Evolutionary conservation across 2,888 invertebrate genomes (phyloP).

Genomic region (Fissipunctia ypsillon): DNA sequence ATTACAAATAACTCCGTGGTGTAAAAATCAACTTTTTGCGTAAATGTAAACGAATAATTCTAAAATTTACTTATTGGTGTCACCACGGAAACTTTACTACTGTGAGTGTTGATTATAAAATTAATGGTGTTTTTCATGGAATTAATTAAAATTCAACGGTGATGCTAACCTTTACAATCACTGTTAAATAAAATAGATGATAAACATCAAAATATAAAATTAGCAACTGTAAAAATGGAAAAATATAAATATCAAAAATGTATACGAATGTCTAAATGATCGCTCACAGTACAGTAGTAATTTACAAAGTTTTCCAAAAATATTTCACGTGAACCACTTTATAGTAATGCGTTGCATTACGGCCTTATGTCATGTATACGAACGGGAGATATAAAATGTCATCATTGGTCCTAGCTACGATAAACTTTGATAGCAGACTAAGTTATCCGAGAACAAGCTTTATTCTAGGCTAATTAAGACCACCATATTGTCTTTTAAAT

Average conservation of each 20-base stretch:
- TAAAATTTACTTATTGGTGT: conserved; percentile 57
- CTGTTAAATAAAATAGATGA: conserved; percentile 34
- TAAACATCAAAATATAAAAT: conserved; percentile 48
- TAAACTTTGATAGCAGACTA: conserved; percentile 79
- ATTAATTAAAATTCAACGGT: conserved; percentile 31
- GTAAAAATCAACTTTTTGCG: conserved; percentile 59
- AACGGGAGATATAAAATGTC: conserved; percentile 84
- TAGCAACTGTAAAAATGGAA: conserved; percentile 29
- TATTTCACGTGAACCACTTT: conserved; percentile 77
- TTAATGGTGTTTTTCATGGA: conserved; percentile 45
- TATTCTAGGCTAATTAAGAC: conserved; percentile 84
- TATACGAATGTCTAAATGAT: conserved; percentile 53
- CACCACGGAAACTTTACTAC: conserved; percentile 72
- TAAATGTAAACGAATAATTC: conserved; percentile 54
- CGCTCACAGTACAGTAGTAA: conserved; percentile 70
- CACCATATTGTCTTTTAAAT: conserved; percentile 76
- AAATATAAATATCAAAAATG: conserved; percentile 55
- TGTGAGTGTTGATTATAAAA: conserved; percentile 65
- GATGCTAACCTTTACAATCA: conserved; percentile 26
- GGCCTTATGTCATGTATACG: conserved; percentile 94
- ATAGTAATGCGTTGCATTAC: conserved; percentile 88
- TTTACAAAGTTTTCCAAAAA: conserved; percentile 63
- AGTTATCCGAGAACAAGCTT: conserved; percentile 87
- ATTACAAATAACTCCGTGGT: conserved; percentile 74
- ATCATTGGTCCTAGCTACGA: conserved; percentile 83